phyloP scores from a whole-genome alignment of 2,888 invertebrate species.

The Torymus auratus region DNA sequence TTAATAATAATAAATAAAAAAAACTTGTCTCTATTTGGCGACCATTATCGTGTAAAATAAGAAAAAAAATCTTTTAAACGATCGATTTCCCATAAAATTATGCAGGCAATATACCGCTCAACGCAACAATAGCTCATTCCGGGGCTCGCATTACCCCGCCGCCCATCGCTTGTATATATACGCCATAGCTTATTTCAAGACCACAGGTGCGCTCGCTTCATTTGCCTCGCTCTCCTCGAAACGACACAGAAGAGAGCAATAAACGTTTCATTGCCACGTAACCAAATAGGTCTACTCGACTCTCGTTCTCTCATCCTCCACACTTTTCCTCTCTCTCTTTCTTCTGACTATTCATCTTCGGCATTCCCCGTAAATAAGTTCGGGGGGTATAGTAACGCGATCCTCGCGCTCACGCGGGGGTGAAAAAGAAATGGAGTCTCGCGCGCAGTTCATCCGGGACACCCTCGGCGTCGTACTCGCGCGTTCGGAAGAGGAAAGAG shows the following conservation, averaged over 20 bases:
- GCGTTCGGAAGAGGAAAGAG: no score
- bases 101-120: no score
- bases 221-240: constrained; percentile 6
- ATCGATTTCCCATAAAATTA: background rate
- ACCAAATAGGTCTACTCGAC: constrained; percentile 27
- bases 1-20: no score
- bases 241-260: constrained; percentile 56
- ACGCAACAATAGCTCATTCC: no score
- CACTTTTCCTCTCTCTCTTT: constrained; percentile 2
- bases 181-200: background rate
- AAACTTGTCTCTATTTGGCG: no score
- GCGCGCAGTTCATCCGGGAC: constrained; percentile 26
- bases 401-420: constrained; percentile 40
- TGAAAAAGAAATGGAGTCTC: constrained; percentile 57
- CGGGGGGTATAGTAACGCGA: constrained; percentile 49
- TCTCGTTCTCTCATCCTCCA: background rate
- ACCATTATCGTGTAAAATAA: background rate
- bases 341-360: constrained; percentile 36
- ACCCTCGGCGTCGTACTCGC: constrained; percentile 10
- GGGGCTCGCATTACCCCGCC: no score
- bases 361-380: constrained; percentile 52
- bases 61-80: background rate
- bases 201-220: constrained; percentile 40
- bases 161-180: no score
- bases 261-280: constrained; percentile 44